Conservation (phyloP, 2,888 invertebrate species). For the Lasioglossum pauxillum region DNA sequence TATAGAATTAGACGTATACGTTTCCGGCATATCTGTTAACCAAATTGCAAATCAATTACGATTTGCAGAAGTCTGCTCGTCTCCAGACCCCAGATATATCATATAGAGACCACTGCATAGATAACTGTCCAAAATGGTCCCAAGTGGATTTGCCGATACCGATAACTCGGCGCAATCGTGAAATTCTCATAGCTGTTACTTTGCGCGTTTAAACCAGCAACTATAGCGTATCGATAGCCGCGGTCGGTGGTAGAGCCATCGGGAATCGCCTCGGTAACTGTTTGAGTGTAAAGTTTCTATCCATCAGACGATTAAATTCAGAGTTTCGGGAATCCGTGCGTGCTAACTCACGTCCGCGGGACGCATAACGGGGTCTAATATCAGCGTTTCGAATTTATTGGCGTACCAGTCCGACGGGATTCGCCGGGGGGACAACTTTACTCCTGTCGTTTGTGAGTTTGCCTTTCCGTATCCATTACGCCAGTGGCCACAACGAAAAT, state of each 20-base stretch:
- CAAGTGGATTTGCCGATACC: background rate
- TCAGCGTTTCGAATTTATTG: slow-evolving; percentile 68
- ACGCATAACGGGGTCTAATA: slow-evolving; percentile 58
- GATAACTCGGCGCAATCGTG: background rate
- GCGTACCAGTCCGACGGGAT: slow-evolving; percentile 49
- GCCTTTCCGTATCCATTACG: slow-evolving; percentile 73
- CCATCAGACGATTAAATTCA: slow-evolving; percentile 11
- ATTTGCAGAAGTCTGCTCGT: background rate
- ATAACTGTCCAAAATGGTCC: background rate
- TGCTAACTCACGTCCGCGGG: slow-evolving; percentile 1
- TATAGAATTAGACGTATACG: too few species aligned
- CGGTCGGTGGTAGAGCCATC: background rate
- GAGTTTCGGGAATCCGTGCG: slow-evolving; percentile 30
- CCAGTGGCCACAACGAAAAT: slow-evolving; percentile 61
- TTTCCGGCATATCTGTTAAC: background rate
- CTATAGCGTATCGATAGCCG: background rate
- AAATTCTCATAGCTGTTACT: background rate
- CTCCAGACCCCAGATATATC: background rate
- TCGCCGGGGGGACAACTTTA: slow-evolving; percentile 61
- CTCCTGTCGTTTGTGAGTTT: slow-evolving; percentile 67
- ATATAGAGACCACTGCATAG: background rate
- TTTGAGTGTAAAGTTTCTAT: slow-evolving; percentile 8
- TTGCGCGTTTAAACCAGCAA: background rate
- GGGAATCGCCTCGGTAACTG: background rate
- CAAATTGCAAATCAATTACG: background rate